phyloP scores from a whole-genome alignment of 1,140 invertebrate genomes.

The Anagrus nilaparvatae region DNA sequence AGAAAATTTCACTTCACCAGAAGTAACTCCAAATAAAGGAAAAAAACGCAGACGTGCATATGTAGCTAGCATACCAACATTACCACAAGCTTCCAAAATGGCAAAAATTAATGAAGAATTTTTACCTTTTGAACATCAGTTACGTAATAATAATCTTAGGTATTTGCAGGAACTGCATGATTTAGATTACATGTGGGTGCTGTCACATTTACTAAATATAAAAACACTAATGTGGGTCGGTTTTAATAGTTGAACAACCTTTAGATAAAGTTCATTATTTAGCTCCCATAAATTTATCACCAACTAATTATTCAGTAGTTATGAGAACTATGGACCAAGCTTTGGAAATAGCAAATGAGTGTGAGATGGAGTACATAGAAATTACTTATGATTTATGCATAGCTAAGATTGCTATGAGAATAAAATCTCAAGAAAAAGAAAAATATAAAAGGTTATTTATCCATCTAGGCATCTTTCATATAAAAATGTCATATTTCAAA shows the following conservation, averaged over 20 bases:
- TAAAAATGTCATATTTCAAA: no score
- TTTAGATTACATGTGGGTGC: conserved; percentile 15
- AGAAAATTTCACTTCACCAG: no score
- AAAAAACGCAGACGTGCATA: no score
- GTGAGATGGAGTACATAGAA: conserved; percentile 22
- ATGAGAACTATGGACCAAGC: conserved; percentile 25
- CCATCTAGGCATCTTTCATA: no score
- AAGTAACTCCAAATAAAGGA: no score
- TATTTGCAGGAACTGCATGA: not conserved
- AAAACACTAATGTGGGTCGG: conserved; percentile 23
- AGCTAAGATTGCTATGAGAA: conserved; percentile 30
- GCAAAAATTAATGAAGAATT: conserved; percentile 14
- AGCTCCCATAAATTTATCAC: conserved; percentile 26
- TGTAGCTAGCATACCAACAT: no score
- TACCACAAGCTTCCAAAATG: no score
- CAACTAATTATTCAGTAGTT: conserved; percentile 27
- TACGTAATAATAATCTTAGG: not conserved
- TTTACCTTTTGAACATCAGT: not conserved
- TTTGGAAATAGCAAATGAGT: conserved; percentile 20
- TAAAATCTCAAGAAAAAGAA: conserved; percentile 26
- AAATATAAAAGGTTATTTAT: conserved; percentile 33
- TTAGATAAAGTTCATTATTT: conserved; percentile 21
- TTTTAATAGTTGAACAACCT: conserved; percentile 16
- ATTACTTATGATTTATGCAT: conserved; percentile 33
- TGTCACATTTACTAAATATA: conserved; percentile 14